A percentile compares a stretch with the other conserved stretches of the same genome.
Evolutionary conservation across 1,140 invertebrate species (phyloP).

Genomic region (Brachionus koreanus): DNA sequence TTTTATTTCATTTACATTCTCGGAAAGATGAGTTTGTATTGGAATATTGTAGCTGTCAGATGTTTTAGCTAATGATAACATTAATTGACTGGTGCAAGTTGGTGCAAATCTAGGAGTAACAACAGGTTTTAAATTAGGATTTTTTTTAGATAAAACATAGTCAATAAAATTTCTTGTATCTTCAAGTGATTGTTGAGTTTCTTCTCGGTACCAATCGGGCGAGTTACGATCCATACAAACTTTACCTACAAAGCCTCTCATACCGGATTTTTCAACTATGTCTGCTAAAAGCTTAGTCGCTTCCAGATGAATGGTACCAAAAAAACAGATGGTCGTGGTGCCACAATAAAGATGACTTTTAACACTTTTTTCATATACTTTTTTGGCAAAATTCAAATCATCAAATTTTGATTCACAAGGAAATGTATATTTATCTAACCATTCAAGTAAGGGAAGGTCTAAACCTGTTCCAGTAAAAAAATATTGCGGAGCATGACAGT

Average conservation of each 20-base stretch:
- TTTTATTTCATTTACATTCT: conserved; percentile 71
- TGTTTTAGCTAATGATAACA: conserved; percentile 68
- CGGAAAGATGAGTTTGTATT: conserved; percentile 80
- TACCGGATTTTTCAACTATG: conserved; percentile 64
- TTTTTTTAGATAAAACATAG: not conserved
- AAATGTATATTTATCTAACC: conserved; percentile 81
- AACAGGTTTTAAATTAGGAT: conserved; percentile 65
- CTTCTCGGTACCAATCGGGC: conserved; percentile 64
- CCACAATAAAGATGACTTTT: conserved; percentile 67
- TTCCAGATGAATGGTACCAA: conserved; percentile 72
- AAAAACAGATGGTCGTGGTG: conserved; percentile 82
- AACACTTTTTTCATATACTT: conserved; percentile 72
- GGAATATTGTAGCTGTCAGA: conserved; percentile 67
- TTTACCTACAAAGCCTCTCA: conserved; percentile 82
- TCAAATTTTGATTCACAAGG: conserved; percentile 72
- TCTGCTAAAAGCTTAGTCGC: conserved; percentile 70
- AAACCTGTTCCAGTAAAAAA: conserved; percentile 76
- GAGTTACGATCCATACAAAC: conserved; percentile 73
- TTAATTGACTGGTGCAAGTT: conserved; percentile 69
- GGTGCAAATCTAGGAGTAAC: conserved; percentile 83
- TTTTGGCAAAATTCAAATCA: conserved; percentile 67
- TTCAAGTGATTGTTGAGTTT: conserved; percentile 59
- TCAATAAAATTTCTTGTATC: conserved; percentile 62
- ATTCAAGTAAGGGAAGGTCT: conserved; percentile 73
- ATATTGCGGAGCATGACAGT: conserved; percentile 82